phyloP scores from a whole-genome alignment of 2,888 invertebrate species.

The Idaea straminata region DNA sequence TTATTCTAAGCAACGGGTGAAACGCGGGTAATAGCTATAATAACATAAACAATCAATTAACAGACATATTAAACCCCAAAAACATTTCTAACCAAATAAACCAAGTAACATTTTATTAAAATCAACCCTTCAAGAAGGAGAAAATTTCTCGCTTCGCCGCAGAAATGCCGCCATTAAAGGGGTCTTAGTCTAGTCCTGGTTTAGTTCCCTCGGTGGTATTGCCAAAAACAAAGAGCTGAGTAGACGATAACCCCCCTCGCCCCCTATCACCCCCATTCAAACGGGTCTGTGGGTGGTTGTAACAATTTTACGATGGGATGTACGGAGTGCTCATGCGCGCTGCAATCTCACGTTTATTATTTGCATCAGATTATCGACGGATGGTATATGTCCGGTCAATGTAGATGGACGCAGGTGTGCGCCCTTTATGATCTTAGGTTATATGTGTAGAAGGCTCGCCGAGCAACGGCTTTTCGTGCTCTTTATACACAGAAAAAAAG shows the following conservation, averaged over 20 bases:
- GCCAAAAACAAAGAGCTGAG: conserved; percentile 74
- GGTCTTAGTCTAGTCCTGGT: conserved; percentile 70
- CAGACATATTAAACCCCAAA: background rate
- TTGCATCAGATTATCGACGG: conserved; percentile 73
- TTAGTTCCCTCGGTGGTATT: conserved; percentile 61
- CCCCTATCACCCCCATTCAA: background rate
- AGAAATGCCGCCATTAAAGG: conserved; percentile 67
- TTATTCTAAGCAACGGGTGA: background rate
- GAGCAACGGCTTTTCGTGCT: background rate
- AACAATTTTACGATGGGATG: conserved; percentile 77
- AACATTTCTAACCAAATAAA: conserved; percentile 26
- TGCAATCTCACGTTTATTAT: conserved; percentile 62
- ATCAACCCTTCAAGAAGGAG: conserved; percentile 58
- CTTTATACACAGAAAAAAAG: too few species aligned
- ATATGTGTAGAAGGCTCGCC: background rate
- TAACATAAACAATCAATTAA: background rate
- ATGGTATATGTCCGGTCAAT: conserved; percentile 36
- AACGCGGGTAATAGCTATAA: background rate
- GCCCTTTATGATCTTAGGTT: conserved; percentile 17
- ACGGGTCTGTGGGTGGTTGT: conserved; percentile 50
- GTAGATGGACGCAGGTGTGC: conserved; percentile 24
- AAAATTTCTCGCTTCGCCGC: conserved; percentile 55
- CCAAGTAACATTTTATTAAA: conserved; percentile 44
- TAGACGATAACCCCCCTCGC: conserved; percentile 44
- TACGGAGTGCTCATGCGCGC: conserved; percentile 71